A percentile compares a stretch with the other conserved stretches of the same genome.
These are phyloP conservation scores for Drymodes brunneopygia DNA, from an alignment of 2,113 vertebrate species.

Conservation along the genomic window DNA sequence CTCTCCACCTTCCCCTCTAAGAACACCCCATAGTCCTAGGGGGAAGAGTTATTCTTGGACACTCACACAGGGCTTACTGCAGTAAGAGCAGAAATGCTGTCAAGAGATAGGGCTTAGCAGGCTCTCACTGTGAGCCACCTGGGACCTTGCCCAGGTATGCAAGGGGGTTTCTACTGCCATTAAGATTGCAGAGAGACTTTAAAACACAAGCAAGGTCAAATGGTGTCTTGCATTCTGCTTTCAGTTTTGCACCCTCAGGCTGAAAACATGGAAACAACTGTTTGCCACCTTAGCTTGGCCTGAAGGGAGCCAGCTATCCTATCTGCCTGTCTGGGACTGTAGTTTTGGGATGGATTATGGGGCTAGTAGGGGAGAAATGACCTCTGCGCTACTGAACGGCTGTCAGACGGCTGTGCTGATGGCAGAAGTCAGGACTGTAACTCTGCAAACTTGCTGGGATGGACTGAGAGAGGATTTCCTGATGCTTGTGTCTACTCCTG, in stretches of 20 bases:
- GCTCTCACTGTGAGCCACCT: not conserved
- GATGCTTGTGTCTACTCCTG: not conserved
- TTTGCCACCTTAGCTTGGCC: not conserved
- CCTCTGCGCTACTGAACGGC: not conserved
- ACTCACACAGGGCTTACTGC: not conserved
- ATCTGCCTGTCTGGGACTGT: not conserved
- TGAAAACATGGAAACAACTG: not conserved
- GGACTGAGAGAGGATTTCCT: not conserved
- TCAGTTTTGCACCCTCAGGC: not conserved
- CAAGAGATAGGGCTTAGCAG: not conserved
- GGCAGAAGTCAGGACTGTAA: not conserved
- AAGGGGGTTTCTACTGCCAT: not conserved
- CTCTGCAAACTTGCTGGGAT: not conserved
- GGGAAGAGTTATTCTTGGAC: not conserved
- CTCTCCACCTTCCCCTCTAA: not conserved
- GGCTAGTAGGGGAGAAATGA: not conserved
- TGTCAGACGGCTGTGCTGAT: not conserved
- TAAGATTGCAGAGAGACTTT: not conserved
- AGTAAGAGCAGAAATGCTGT: not conserved
- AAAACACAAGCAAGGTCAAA: not conserved
- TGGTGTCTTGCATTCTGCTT: fast-evolving
- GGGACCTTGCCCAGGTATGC: not conserved
- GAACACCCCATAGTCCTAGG: not conserved
- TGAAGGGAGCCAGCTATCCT: not conserved
- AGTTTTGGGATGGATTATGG: not conserved